Percentiles rank a stretch among this genome's conserved stretches.
These are phyloP conservation scores for Aleiodes testaceus DNA, from an alignment of 2,888 invertebrate species.

Conservation along the genomic window DNA sequence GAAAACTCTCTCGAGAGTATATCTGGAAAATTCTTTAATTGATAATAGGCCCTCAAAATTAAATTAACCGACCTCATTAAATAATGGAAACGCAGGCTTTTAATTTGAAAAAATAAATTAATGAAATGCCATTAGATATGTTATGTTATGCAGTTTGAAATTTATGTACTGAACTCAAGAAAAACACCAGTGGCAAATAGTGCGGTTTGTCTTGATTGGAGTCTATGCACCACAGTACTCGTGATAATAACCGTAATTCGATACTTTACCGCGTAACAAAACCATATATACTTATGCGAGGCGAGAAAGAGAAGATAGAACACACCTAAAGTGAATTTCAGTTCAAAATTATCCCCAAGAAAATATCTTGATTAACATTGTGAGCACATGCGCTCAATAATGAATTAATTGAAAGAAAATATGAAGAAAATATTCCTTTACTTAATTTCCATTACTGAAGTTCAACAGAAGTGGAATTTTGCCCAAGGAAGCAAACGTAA, in stretches of 20 bases:
- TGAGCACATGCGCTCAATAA: no score
- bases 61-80: no score
- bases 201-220: slow-evolving; percentile 37
- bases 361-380: no score
- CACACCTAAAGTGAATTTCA: no score
- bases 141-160: background rate
- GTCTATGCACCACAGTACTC: slow-evolving; percentile 6
- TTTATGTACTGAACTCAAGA: background rate
- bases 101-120: no score
- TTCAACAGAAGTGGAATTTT: background rate
- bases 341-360: no score
- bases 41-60: no score
- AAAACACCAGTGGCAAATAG: slow-evolving; percentile 43
- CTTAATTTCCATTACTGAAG: background rate
- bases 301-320: background rate
- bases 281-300: slow-evolving; percentile 20
- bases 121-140: background rate
- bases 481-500: slow-evolving; percentile 21
- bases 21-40: background rate
- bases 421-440: no score
- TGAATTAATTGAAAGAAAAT: no score
- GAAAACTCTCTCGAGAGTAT: slow-evolving; percentile 11
- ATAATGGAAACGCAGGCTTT: no score
- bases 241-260: slow-evolving; percentile 43
- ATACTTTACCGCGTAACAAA: slow-evolving; percentile 6